Base-by-base conservation (phyloP, 2,888 invertebrate genomes). In the Tortricodes alternella region DNA sequence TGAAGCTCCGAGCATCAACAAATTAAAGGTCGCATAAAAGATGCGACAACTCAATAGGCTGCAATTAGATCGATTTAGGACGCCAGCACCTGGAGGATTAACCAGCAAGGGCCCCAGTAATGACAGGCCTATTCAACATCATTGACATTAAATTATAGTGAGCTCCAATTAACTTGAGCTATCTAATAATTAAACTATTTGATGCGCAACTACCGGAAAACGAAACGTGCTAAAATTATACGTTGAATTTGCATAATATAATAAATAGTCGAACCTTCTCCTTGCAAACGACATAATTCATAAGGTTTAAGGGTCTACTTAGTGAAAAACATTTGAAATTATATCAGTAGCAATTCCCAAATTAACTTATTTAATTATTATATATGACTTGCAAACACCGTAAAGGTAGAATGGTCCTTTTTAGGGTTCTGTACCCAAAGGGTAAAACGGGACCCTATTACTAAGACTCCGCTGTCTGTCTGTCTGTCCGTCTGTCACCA, bases 21-120 rank as follows among this genome's bases (percentile, higher is more conserved):
- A 83, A 84, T 78, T 80, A 85, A 85, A 81, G 81, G 80, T 82
- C 78, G 77, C 71, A 70, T 76, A 72, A 74, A 70, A 71, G 72
- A 76, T 70, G 73, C 71, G 69, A 76, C 78, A 78, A 56, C 50
- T 62, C 66, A 69, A 69, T 68, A 71, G 64, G 66, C 64, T 61
- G 70, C 76, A 80, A 80, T 81, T 82, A 80, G 78, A 81, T 74
- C 73, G 68, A 77, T 78, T 79, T 76, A 66, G 75, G 69, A 63
- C 65, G 53, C 53, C 43, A 55, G 59, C 62, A 63, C 66, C 64
- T 65, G 67, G 74, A 74, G 74, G 70, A 75, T 79, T 77, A 74
- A 62, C 68, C 60, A 58, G 37, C 21, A 48, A 51, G 32, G 48
- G 37, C 46, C 60, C 60, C 56, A 58, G 60, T 61, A 51, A 34